Base-by-base conservation (phyloP, 2,888 invertebrate genomes). In the Artemia sp. region DNA sequence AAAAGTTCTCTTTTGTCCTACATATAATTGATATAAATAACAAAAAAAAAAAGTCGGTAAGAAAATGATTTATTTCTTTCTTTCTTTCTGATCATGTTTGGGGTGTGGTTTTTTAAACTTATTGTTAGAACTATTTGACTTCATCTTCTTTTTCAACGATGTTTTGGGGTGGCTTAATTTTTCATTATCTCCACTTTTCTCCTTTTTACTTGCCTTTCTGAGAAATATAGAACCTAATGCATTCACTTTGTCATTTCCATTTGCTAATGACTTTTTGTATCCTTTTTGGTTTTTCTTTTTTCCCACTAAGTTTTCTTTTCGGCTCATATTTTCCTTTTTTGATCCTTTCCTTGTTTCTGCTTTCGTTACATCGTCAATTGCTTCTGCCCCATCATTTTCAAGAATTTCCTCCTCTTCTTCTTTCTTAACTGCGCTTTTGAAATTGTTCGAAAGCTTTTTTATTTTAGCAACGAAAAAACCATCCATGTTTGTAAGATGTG, bases 401-500 rank as follows among this genome's bases (percentile, higher is more conserved):
- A 19, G 14, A 58, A 58, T 58, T 58, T 71, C 72, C 52, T 70
- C 71, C 19, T 72, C 72, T 14, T 73, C 73, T 19, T 72, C 72
- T 12, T 70, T 67, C 10, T 58, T 58, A 2, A 67, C 68, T 19
- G 71, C 58, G 10, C 70, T 50, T 9, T 82, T 81, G 80, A 84
- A 82, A 64, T 85, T 83, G 80, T 95, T 92, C 0, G 91, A 92
- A 78, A 95, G 89, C 77, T 99, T 99, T 80, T 94, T 93, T 12
- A 99, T 79, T 80, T 99, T 99, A 0, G 96, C 96, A 2, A 99
- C 95, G 81, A 88, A 99, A 79, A 99, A 99, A 6, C 98, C 98
- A 80, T 99, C 98, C 89, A 98, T 92, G 78, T 99, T 99, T 78
- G 98, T 94, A 5, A 89, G 88, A 78, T 99, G 98, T 0, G 98